A percentile compares a stretch with the other conserved stretches of the same genome.
Evolutionary conservation across 2,797 vertebrate species (phyloP).

Genomic region (Sciaenops ocellatus): DNA sequence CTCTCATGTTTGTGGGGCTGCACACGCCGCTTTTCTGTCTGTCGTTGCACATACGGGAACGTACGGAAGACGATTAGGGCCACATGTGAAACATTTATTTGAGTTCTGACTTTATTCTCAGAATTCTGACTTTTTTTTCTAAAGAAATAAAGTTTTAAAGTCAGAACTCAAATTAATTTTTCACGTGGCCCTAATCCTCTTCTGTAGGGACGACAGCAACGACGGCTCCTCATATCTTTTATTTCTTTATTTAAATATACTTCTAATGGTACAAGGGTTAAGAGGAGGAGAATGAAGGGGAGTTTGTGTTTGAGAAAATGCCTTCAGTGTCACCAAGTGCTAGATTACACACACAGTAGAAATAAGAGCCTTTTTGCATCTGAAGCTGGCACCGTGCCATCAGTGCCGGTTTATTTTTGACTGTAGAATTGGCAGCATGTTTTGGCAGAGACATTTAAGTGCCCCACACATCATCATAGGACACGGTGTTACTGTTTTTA

Average conservation of each 20-base stretch:
- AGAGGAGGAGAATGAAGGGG: conserved; percentile 1
- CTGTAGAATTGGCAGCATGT: conserved; percentile 44
- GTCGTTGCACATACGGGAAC: conserved; percentile 28
- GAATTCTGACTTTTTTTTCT: no score
- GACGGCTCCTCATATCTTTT: conserved; percentile 29
- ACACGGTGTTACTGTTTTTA: conserved; percentile 23
- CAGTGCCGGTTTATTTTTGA: conserved; percentile 45
- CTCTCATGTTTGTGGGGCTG: conserved; percentile 8
- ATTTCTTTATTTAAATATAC: background rate
- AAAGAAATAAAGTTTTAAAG: no score
- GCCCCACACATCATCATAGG: conserved; percentile 17
- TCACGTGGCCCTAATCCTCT: no score
- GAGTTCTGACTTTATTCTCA: no score
- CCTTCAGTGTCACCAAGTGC: conserved; percentile 70
- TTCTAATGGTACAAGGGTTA: conserved; percentile 43
- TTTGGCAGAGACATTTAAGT: conserved; percentile 42
- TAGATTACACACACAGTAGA: conserved; percentile 36
- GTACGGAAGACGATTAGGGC: background rate
- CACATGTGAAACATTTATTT: no score
- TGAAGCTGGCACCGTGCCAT: background rate
- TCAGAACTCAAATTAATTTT: no score
- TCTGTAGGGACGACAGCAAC: background rate
- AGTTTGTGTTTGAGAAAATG: conserved; percentile 40
- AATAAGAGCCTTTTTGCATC: conserved; percentile 40
- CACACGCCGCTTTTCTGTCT: conserved; percentile 18